Evolutionary conservation across 2,888 invertebrate genomes (phyloP).

Genomic region (Eupithecia exiguata): DNA sequence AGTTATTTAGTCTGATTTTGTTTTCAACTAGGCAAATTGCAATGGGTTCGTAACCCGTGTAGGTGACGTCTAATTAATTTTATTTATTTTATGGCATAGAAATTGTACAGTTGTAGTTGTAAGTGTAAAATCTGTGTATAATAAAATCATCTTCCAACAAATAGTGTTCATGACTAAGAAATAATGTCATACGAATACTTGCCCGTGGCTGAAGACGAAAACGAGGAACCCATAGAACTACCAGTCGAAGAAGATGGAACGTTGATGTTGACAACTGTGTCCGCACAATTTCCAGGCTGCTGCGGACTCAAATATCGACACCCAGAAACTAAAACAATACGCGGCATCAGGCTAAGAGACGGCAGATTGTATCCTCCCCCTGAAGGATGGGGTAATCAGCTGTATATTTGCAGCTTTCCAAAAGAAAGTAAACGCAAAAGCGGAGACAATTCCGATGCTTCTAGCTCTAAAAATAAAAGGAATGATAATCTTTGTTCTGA

Average conservation of each 20-base stretch:
- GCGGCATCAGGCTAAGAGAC: slow-evolving; percentile 95
- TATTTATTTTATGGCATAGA: slow-evolving; percentile 80
- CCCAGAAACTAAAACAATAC: slow-evolving; percentile 94
- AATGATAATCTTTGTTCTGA: slow-evolving; percentile 98
- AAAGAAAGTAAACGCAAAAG: slow-evolving; percentile 98
- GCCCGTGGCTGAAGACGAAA: slow-evolving; percentile 98
- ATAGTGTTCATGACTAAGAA: slow-evolving; percentile 79
- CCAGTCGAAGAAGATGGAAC: slow-evolving; percentile 98
- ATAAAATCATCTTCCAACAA: slow-evolving; percentile 71
- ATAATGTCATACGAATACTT: slow-evolving; percentile 87
- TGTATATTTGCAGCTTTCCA: slow-evolving; percentile 92
- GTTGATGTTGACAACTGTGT: slow-evolving; percentile 94
- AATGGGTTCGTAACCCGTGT: slow-evolving; percentile 83
- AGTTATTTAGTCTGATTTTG: slow-evolving; percentile 63
- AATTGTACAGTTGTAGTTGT: slow-evolving; percentile 79
- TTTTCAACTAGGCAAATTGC: slow-evolving; percentile 79
- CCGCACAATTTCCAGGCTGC: slow-evolving; percentile 98
- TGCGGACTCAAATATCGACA: slow-evolving; percentile 98
- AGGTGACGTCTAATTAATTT: slow-evolving; percentile 81
- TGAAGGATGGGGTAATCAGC: slow-evolving; percentile 92
- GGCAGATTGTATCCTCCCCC: slow-evolving; percentile 95
- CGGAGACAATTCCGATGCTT: slow-evolving; percentile 93
- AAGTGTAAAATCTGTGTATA: slow-evolving; percentile 77
- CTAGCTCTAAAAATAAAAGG: slow-evolving; percentile 95
- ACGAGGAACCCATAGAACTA: slow-evolving; percentile 98